Evolutionary conservation across 2,888 invertebrate genomes (phyloP).

Genomic region (Diplazon laetatorius): DNA sequence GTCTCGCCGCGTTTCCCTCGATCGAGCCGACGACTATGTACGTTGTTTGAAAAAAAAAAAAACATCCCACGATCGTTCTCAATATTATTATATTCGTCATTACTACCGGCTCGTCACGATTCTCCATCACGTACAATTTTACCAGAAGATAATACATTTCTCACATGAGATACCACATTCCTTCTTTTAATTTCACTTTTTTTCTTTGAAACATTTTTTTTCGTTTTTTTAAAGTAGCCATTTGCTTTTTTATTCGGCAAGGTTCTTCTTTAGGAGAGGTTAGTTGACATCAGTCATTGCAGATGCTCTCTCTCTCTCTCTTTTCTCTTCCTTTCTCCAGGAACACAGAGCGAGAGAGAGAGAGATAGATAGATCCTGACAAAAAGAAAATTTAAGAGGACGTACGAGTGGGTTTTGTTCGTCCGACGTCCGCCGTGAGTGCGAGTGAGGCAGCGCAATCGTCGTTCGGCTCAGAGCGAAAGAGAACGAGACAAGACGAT

Average conservation of each 20-base stretch:
- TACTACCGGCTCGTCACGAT: conserved; percentile 30
- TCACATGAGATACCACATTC: conserved; percentile 14
- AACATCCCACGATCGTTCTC: conserved; percentile 44
- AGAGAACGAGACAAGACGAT: too few relatives aligned
- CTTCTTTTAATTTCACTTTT: not conserved
- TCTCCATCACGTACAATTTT: not conserved
- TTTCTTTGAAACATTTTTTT: not conserved
- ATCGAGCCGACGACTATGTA: conserved; percentile 35
- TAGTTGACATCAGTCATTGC: conserved; percentile 7
- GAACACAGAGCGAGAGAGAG: too few relatives aligned
- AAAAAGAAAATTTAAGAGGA: not conserved
- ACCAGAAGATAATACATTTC: not conserved
- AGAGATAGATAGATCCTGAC: too few relatives aligned
- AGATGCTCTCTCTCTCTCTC: not conserved
- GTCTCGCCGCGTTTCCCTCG: conserved; percentile 27
- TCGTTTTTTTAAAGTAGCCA: not conserved
- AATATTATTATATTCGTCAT: conserved; percentile 15
- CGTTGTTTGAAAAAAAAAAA: conserved; percentile 4
- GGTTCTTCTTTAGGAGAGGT: not conserved
- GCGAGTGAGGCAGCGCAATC: too few relatives aligned
- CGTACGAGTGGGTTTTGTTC: too few relatives aligned
- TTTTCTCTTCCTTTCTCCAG: too few relatives aligned
- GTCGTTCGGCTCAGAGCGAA: too few relatives aligned
- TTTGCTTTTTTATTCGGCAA: not conserved
- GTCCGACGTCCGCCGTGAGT: too few relatives aligned